These are phyloP conservation scores for Erebia ligea DNA, from an alignment of 2,888 invertebrate genomes.

Conservation along the genomic window DNA sequence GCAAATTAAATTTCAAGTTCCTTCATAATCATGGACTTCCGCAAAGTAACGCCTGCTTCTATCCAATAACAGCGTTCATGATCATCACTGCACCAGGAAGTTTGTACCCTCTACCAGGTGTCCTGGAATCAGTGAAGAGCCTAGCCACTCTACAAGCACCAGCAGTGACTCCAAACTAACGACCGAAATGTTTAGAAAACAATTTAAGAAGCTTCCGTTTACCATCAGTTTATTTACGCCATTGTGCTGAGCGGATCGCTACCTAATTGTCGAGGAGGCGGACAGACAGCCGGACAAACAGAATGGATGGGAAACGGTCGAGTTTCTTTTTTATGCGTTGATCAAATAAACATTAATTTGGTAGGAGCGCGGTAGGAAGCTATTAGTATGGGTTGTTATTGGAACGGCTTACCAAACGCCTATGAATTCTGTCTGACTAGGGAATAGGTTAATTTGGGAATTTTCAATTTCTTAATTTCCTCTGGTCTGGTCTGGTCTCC, in stretches of 20 bases:
- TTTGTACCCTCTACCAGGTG: not conserved
- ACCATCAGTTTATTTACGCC: conserved; percentile 64
- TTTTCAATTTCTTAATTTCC: too few relatives aligned
- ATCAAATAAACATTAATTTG: conserved; percentile 74
- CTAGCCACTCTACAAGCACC: conserved; percentile 21
- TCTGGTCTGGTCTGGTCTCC: too few relatives aligned
- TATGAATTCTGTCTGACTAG: conserved; percentile 44
- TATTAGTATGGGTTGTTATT: conserved; percentile 57
- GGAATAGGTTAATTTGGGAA: too few relatives aligned
- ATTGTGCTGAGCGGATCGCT: conserved; percentile 74
- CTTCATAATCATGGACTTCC: too few relatives aligned
- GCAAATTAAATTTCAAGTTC: too few relatives aligned
- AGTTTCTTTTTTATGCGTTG: conserved; percentile 51
- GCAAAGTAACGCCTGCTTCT: too few relatives aligned
- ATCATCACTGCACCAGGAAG: too few relatives aligned
- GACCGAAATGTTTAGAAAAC: conserved; percentile 75
- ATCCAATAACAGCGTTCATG: too few relatives aligned
- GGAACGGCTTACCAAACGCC: conserved; percentile 43
- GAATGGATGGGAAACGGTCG: conserved; percentile 48
- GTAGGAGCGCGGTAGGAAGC: conserved; percentile 56
- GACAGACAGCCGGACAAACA: conserved; percentile 44
- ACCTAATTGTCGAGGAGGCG: conserved; percentile 62
- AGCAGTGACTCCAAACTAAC: conserved; percentile 43
- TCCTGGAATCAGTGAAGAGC: not conserved
- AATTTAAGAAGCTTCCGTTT: conserved; percentile 80